Conservation (phyloP, 2,888 invertebrate species). For the Sesamia inferens region DNA sequence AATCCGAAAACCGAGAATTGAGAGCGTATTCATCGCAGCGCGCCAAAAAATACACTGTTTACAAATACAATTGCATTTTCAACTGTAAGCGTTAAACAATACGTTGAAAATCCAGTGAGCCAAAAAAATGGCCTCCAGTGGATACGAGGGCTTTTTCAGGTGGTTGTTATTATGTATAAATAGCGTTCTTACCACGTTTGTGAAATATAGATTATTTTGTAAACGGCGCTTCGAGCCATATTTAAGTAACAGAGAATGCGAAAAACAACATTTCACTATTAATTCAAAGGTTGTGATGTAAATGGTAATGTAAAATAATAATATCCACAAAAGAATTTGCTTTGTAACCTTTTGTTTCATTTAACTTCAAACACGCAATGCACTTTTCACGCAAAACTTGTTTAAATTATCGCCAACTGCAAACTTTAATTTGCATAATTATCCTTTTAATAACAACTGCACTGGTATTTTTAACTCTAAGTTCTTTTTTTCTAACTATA, state of each 20-base stretch:
- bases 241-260: not conserved
- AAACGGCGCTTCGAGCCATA: not conserved
- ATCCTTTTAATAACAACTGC: constrained; percentile 41
- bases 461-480: constrained; percentile 20
- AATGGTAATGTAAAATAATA: constrained; percentile 7
- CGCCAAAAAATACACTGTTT: not conserved
- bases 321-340: constrained; percentile 14
- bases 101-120: not conserved
- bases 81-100: not conserved
- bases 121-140: not conserved
- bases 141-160: not conserved
- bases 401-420: constrained; percentile 27
- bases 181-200: not conserved
- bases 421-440: constrained; percentile 56
- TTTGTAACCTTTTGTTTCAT: constrained; percentile 31
- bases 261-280: constrained; percentile 10
- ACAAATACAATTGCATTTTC: no score
- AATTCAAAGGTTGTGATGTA: not conserved
- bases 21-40: not conserved
- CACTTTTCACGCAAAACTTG: constrained; percentile 41
- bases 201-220: not conserved
- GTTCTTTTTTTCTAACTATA: not conserved
- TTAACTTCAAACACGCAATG: constrained; percentile 39
- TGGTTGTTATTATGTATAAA: not conserved
- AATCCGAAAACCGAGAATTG: not conserved